Evolutionary conservation across 2,113 vertebrate species (phyloP).

Genomic region (Tetrax tetrax): DNA sequence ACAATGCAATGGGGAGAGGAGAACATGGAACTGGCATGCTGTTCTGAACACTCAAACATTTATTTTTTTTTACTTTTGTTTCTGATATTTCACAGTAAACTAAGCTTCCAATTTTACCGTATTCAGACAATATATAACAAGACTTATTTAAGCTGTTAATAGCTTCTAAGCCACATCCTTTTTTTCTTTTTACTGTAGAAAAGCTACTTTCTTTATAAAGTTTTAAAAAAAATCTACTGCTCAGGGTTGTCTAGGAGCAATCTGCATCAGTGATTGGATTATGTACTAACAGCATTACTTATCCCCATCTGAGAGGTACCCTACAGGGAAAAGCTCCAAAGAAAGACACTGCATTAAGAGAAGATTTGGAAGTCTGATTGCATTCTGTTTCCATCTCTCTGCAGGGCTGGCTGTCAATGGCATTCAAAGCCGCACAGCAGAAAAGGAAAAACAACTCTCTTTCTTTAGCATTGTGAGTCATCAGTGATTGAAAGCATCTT

Average conservation of each 20-base stretch:
- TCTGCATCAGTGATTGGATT: conserved; percentile 67
- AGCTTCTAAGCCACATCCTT: neutral
- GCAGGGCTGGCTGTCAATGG: conserved; percentile 57
- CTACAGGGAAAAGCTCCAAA: conserved; percentile 61
- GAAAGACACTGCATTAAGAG: conserved; percentile 57
- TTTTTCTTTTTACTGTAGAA: conserved; percentile 2
- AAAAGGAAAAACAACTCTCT: conserved; percentile 44
- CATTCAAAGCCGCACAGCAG: neutral
- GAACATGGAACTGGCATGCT: neutral
- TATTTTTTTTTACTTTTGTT: neutral
- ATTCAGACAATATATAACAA: neutral
- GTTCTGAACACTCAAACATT: neutral
- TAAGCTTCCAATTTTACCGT: neutral
- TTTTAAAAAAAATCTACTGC: neutral
- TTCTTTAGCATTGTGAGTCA: neutral
- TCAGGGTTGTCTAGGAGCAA: conserved; percentile 33
- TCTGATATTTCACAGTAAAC: neutral
- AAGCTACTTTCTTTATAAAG: neutral
- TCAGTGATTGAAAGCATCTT: conserved; percentile 11
- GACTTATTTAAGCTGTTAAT: neutral
- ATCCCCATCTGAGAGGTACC: conserved; percentile 62
- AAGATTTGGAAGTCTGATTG: conserved; percentile 70
- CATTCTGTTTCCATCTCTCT: conserved; percentile 59
- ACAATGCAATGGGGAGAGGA: neutral
- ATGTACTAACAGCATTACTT: conserved; percentile 63